Base-by-base conservation (phyloP, 2,113 vertebrate species). In the Lagopus muta region DNA sequence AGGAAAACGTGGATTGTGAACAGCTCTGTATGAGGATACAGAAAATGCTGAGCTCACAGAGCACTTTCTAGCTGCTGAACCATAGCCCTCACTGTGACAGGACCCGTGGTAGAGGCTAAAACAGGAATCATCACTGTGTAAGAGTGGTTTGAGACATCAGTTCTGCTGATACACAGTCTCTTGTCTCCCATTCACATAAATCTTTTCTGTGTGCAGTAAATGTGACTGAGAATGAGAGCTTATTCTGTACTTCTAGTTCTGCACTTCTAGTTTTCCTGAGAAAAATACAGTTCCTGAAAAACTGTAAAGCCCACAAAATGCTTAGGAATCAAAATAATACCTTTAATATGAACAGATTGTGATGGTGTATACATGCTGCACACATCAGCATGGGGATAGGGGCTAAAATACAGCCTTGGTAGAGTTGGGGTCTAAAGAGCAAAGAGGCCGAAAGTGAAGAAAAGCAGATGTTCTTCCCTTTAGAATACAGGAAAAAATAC, bases 1-100 rank as follows among this genome's bases (percentile, higher is more conserved):
- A 30, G 16, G 1, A 58, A 79, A 71, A 42, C 0, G 0, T 13
- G 27, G 28, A 30, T 69, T 1, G 0, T 18, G 20, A 38, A 7
- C 54, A 55, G 69, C 58, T 55, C 54, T 13, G 2, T 50, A 40
- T 27, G 36, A 61, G 66, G 24, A 7, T 24, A 11, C 24, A 9
- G 73, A 17, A 52, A 38, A 14, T 28, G 32, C 55, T 47, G 78
- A 20, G 47, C 47, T 69, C 32, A 6, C 3, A 34, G 25, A 16
- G 50, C n/a, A 30, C 12, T 67, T 24, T n/a, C 10, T 34, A 52
- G 30, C 67, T 22, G 32, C 47, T 12, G 22, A 73, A 17, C 17
- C 69, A 8, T 11, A 6, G 8, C 32, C 34, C 11, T 18, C 32
- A 20, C 45, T 13, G 48, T 12, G 25, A 36, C 13, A 62, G 28